phyloP scores from a whole-genome alignment of 1,140 invertebrate species.

The Rhagoletis zephyria region DNA sequence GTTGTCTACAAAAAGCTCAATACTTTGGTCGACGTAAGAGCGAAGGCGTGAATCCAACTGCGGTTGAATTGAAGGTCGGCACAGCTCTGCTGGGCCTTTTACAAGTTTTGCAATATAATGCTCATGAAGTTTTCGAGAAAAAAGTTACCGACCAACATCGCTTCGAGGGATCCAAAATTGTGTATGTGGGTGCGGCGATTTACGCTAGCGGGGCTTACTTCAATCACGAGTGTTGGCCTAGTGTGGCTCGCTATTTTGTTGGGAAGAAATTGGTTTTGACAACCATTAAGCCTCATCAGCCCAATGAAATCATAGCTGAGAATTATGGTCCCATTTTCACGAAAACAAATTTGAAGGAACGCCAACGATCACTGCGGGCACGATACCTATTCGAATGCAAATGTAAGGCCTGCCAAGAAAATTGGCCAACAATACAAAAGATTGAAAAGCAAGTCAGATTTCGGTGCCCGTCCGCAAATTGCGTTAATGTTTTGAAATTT shows the following conservation, averaged over 20 bases:
- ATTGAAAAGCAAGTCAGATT: constrained; percentile 75
- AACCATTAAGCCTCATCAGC: constrained; percentile 78
- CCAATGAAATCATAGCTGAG: constrained; percentile 82
- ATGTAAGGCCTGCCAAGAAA: constrained; percentile 82
- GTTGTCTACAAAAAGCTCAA: constrained; percentile 79
- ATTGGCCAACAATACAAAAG: constrained; percentile 83
- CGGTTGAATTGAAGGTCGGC: constrained; percentile 77
- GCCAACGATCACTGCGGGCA: constrained; percentile 79
- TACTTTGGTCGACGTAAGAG: constrained; percentile 76
- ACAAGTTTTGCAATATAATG: constrained; percentile 90
- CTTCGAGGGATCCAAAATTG: constrained; percentile 76
- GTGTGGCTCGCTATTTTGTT: constrained; percentile 85
- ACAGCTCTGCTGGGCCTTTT: constrained; percentile 82
- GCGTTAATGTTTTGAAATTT: constrained; percentile 74
- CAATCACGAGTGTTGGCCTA: constrained; percentile 91
- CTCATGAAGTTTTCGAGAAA: constrained; percentile 89
- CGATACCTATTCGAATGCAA: constrained; percentile 88
- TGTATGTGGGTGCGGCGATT: constrained; percentile 84
- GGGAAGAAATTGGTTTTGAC: constrained; percentile 82
- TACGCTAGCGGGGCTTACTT: constrained; percentile 87
- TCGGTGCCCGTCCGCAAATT: constrained; percentile 76
- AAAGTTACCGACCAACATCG: constrained; percentile 74
- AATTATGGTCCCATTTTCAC: constrained; percentile 90
- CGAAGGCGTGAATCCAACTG: constrained; percentile 71
- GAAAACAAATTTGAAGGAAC: constrained; percentile 77